Percentiles rank a stretch among this genome's conserved stretches.
phyloP scores from a whole-genome alignment of 2,797 vertebrate species.

The Phataginus tricuspis region DNA sequence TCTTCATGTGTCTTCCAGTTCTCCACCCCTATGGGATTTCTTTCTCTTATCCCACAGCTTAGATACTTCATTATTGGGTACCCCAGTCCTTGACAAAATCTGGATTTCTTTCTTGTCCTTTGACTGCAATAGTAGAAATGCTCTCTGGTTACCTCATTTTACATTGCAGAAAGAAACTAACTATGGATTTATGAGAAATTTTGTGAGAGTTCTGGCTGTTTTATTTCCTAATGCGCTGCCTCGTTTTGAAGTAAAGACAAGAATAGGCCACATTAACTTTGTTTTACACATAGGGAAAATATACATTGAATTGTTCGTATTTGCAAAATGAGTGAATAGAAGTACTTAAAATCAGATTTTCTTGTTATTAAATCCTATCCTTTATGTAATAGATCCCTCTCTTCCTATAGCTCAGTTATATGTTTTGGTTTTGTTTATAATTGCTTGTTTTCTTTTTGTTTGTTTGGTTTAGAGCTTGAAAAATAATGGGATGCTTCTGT shows the following conservation, averaged over 20 bases:
- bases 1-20: not conserved
- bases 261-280: not conserved
- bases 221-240: not conserved
- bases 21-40: not conserved
- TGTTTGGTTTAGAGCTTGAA: not conserved
- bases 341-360: slow-evolving; percentile 14
- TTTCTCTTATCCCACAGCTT: not conserved
- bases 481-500: not conserved
- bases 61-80: not conserved
- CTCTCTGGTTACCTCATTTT: not conserved
- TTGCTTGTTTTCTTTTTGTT: not conserved
- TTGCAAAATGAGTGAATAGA: not conserved
- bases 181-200: not conserved
- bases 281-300: not conserved
- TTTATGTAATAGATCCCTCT: not conserved
- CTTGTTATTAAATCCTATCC: not conserved
- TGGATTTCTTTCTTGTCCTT: not conserved
- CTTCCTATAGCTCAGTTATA: not conserved
- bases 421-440: not conserved
- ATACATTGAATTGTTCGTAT: not conserved
- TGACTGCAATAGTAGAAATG: not conserved
- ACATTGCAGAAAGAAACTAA: not conserved
- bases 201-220: not conserved
- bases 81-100: not conserved
- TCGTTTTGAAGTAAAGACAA: not conserved